These are phyloP conservation scores for Spisula solida DNA, from an alignment of 2,888 invertebrate species.

Conservation along the genomic window DNA sequence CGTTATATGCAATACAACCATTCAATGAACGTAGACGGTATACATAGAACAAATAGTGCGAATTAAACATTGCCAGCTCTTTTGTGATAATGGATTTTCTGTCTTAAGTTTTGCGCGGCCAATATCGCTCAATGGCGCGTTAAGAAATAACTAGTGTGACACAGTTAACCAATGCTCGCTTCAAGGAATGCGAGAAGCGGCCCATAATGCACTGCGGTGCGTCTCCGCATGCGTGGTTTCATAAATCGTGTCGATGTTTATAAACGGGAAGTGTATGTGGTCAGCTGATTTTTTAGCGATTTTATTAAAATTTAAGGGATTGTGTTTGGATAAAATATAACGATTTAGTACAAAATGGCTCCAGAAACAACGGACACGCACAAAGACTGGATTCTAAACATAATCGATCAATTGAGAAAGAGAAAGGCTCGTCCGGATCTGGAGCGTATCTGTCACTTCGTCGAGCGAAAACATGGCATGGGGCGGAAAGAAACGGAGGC, in stretches of 20 bases:
- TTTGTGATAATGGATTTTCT: slow-evolving; percentile 31
- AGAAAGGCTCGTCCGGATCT: slow-evolving; percentile 95
- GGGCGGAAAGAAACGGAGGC: slow-evolving; percentile 89
- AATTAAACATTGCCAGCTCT: slow-evolving; percentile 12
- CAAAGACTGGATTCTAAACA: slow-evolving; percentile 90
- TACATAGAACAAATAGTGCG: neutral
- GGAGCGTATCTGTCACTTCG: slow-evolving; percentile 94
- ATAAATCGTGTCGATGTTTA: slow-evolving; percentile 66
- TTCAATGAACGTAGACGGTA: neutral
- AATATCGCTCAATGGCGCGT: slow-evolving; percentile 38
- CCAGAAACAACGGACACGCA: slow-evolving; percentile 40
- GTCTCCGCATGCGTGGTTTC: slow-evolving; percentile 75
- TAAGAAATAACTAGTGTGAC: slow-evolving; percentile 36
- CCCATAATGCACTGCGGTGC: slow-evolving; percentile 77
- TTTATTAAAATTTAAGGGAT: neutral
- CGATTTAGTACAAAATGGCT: slow-evolving; percentile 59
- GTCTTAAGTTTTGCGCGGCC: slow-evolving; percentile 22
- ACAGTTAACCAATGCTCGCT: slow-evolving; percentile 53
- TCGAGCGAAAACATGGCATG: slow-evolving; percentile 92
- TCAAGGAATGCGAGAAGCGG: slow-evolving; percentile 56
- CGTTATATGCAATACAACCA: slow-evolving; percentile 12
- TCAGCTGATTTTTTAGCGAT: slow-evolving; percentile 3
- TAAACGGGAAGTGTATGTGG: slow-evolving; percentile 48
- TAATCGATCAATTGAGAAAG: slow-evolving; percentile 94
- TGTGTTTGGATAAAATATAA: neutral